A percentile compares a stretch with the other conserved stretches of the same genome.
Evolutionary conservation across 2,113 vertebrate species (phyloP).

Genomic region (Embiotoca jacksoni): DNA sequence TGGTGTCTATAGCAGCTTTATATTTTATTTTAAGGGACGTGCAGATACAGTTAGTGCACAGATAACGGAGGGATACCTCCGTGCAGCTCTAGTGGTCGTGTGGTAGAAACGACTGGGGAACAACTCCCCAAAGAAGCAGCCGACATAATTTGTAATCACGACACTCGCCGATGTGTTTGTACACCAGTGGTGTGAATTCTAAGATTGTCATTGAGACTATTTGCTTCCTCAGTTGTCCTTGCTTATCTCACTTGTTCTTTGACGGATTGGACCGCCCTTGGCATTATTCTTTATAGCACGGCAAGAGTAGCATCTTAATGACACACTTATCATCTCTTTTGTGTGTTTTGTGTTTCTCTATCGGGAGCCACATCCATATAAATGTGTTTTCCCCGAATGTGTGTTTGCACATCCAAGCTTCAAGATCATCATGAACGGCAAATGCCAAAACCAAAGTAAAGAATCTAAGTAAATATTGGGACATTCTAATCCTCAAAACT

Average conservation of each 20-base stretch:
- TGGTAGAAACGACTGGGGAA: background rate
- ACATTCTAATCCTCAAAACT: background rate
- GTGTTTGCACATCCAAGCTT: background rate
- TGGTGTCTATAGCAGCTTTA: background rate
- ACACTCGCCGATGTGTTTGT: background rate
- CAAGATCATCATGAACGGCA: background rate
- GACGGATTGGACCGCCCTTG: slow-evolving; percentile 23
- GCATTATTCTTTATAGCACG: slow-evolving; percentile 18
- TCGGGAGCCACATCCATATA: background rate
- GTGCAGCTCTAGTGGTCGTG: background rate
- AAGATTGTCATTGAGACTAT: slow-evolving; percentile 18
- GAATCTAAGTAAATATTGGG: background rate
- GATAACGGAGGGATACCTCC: background rate
- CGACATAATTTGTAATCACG: slow-evolving; percentile 15
- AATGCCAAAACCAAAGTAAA: background rate
- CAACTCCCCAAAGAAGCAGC: slow-evolving; percentile 8
- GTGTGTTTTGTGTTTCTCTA: slow-evolving; percentile 13
- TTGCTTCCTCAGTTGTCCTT: slow-evolving; percentile 12
- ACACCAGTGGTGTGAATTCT: slow-evolving; percentile 2
- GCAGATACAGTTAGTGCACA: background rate
- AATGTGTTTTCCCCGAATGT: background rate
- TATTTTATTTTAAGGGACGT: background rate
- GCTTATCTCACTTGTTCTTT: slow-evolving; percentile 18
- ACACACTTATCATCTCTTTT: background rate
- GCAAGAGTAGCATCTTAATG: slow-evolving; percentile 36